A percentile compares a stretch with the other conserved stretches of the same genome.
phyloP scores from a whole-genome alignment of 2,888 invertebrate genomes.

The Prosopocoilus inquinatus region DNA sequence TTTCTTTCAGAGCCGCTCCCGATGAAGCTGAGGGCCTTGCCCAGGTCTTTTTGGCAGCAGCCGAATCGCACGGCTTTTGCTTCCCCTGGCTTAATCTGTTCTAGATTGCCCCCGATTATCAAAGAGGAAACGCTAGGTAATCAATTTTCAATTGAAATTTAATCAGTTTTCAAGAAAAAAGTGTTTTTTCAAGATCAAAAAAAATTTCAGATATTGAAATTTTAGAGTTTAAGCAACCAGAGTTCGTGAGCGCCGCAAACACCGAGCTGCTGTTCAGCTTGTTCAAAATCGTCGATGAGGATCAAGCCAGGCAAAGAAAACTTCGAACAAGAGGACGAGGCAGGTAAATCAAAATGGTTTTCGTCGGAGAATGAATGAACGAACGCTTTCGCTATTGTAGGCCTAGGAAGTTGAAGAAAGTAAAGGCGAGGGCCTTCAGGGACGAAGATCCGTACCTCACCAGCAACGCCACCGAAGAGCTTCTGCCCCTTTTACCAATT shows the following conservation, averaged over 20 bases:
- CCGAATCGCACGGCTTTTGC: constrained; percentile 50
- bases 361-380: background rate
- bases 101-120: no score
- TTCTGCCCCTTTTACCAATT: constrained; percentile 45
- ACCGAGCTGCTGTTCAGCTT: constrained; percentile 54
- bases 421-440: constrained; percentile 21
- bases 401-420: constrained; percentile 11
- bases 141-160: no score
- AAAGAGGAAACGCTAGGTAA: no score
- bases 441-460: constrained; percentile 53
- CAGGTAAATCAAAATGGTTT: no score
- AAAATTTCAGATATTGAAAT: constrained; percentile 1
- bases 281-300: constrained; percentile 49
- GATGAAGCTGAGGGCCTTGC: constrained; percentile 54
- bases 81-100: constrained; percentile 43
- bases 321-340: no score
- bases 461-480: constrained; percentile 44
- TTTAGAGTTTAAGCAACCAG: constrained; percentile 7
- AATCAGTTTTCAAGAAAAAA: no score
- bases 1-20: constrained; percentile 50
- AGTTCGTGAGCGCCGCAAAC: constrained; percentile 41
- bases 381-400: constrained; percentile 3
- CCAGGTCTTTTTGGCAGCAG: constrained; percentile 56
- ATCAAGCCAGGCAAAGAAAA: constrained; percentile 13
- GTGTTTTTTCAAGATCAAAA: no score